Conservation (phyloP, 1,140 invertebrate species). For the Batillaria attramentaria region DNA sequence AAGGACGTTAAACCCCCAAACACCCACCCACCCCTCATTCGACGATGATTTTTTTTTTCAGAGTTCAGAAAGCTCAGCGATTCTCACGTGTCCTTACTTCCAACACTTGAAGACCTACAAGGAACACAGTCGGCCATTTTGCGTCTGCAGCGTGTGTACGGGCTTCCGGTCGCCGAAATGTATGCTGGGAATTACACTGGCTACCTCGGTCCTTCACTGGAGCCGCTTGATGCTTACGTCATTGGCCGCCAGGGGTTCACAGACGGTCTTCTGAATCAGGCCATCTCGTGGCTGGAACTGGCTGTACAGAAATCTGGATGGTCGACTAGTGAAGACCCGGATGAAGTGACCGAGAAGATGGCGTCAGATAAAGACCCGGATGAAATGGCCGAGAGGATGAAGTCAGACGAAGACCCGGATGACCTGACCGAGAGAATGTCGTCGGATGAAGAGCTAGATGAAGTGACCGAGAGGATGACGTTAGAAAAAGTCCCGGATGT, state of each 20-base stretch:
- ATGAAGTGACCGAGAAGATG: neutral
- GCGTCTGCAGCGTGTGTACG: constrained; percentile 16
- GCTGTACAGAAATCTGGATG: neutral
- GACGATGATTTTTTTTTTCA: no score
- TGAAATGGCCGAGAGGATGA: no score
- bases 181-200: constrained; percentile 11
- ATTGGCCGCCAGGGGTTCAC: constrained; percentile 1
- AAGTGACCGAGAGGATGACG: neutral
- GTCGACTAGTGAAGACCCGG: neutral
- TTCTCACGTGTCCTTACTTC: neutral
- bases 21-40: no score
- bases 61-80: no score
- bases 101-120: neutral
- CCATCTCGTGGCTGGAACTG: constrained; percentile 12
- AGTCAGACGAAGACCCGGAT: no score
- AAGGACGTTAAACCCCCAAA: no score
- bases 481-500: neutral
- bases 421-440: no score
- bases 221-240: neutral
- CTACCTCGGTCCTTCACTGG: neutral
- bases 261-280: neutral
- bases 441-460: neutral
- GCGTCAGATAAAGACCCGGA: no score
- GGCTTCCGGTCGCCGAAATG: neutral
- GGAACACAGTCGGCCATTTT: neutral